Conservation (phyloP, 2,797 vertebrate genomes). For the Gorsachius magnificus region DNA sequence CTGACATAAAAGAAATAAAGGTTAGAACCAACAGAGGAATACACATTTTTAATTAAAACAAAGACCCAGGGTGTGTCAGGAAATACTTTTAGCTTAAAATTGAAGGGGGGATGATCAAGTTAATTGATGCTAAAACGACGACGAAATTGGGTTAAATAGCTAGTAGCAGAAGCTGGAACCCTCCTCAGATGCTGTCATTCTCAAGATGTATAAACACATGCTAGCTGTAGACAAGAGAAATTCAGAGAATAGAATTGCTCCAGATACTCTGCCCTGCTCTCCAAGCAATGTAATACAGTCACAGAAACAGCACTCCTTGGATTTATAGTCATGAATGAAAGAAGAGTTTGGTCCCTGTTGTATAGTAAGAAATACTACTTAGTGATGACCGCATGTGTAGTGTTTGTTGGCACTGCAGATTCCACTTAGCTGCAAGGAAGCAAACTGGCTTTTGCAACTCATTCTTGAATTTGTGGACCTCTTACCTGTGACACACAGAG, state of each 20-base stretch:
- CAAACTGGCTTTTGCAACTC: not conserved
- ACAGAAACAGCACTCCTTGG: not conserved
- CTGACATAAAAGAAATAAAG: not conserved
- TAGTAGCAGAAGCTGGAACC: not conserved
- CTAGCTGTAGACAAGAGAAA: not conserved
- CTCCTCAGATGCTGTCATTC: not conserved
- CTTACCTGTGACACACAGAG: not conserved
- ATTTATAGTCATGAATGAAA: not conserved
- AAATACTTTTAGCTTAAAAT: not conserved
- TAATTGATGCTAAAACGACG: not conserved
- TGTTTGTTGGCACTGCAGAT: not conserved
- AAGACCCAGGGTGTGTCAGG: not conserved
- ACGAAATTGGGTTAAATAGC: not conserved
- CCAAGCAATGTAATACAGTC: not conserved
- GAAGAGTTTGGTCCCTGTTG: not conserved
- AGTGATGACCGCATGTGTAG: accelerated
- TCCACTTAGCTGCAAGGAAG: not conserved
- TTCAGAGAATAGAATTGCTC: not conserved
- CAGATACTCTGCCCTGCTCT: not conserved
- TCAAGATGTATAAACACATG: not conserved
- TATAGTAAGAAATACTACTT: not conserved
- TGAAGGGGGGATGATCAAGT: not conserved
- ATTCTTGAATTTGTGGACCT: not conserved
- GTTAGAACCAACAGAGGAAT: not conserved
- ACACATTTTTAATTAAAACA: not conserved